Conservation (phyloP, 1,140 invertebrate genomes). For the Drosophila pandora region DNA sequence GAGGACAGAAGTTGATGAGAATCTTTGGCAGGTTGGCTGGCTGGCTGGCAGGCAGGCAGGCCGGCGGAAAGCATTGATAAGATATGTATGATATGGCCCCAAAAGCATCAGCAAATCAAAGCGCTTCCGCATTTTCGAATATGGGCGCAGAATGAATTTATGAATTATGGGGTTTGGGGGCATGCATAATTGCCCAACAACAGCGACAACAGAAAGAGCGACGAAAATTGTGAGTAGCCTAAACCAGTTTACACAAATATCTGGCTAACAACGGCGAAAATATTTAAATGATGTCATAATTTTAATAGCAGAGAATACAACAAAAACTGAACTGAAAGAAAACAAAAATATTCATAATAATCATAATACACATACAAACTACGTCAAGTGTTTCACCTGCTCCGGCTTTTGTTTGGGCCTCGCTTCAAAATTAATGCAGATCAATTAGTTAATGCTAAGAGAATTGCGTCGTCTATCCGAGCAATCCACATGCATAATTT, state of each 20-base stretch:
- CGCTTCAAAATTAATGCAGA: constrained; percentile 75
- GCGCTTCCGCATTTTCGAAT: constrained; percentile 72
- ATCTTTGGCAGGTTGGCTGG: constrained; percentile 5
- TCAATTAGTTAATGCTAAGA: constrained; percentile 81
- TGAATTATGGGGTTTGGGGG: constrained; percentile 72
- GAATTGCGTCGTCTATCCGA: constrained; percentile 30
- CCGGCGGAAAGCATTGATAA: constrained; percentile 11
- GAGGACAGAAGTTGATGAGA: constrained; percentile 22
- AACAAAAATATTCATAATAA: constrained; percentile 58
- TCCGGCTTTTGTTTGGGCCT: constrained; percentile 38
- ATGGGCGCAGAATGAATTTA: constrained; percentile 72
- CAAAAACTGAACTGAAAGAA: neutral
- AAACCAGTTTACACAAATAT: constrained; percentile 72
- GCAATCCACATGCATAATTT: constrained; percentile 50
- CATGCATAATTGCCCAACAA: constrained; percentile 67
- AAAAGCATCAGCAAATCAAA: constrained; percentile 59
- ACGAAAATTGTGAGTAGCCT: constrained; percentile 50
- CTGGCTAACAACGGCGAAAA: constrained; percentile 66
- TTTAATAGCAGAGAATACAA: constrained; percentile 50
- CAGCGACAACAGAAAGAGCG: constrained; percentile 21
- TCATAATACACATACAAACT: constrained; percentile 63
- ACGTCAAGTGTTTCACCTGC: constrained; percentile 52
- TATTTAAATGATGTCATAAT: constrained; percentile 83
- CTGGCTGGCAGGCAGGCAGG: no score
- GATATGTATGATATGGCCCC: constrained; percentile 41